Percentiles rank a stretch among this genome's conserved stretches.
Evolutionary conservation across 2,888 invertebrate species (phyloP).

Genomic region (Hyppa rectilinea): DNA sequence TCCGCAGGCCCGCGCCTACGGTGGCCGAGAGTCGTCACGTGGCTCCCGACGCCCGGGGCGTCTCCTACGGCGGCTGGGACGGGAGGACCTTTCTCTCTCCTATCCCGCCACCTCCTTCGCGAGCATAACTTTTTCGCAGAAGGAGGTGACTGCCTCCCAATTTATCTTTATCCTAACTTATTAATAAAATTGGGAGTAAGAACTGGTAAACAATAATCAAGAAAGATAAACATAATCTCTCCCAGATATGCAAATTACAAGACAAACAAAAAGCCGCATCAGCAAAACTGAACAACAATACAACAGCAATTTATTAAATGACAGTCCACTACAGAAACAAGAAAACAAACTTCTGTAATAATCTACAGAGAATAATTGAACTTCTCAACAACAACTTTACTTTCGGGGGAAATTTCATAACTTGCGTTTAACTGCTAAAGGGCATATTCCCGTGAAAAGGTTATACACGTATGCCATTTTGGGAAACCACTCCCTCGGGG

Average conservation of each 20-base stretch:
- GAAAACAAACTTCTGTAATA: constrained; percentile 57
- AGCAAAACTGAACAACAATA: constrained; percentile 48
- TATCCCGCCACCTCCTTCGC: no score
- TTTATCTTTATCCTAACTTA: background rate
- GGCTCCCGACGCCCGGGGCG: no score
- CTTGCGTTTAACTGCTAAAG: constrained; percentile 52
- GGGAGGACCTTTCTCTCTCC: no score
- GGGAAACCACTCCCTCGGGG: constrained; percentile 56
- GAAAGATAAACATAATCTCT: constrained; percentile 14
- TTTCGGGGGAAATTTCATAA: constrained; percentile 56
- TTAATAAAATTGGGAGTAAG: background rate
- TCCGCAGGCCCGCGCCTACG: no score
- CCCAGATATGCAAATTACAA: constrained; percentile 18
- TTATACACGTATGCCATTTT: constrained; percentile 64
- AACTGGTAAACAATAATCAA: background rate
- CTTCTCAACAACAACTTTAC: constrained; percentile 54
- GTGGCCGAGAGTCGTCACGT: no score
- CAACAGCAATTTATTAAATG: constrained; percentile 55
- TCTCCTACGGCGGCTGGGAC: no score
- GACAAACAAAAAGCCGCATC: constrained; percentile 34
- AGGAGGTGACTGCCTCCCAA: no score
- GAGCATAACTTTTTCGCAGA: no score
- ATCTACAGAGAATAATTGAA: constrained; percentile 54
- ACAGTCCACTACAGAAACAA: constrained; percentile 45
- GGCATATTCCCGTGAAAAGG: constrained; percentile 63